These are phyloP conservation scores for Coptodon rendalli DNA, from an alignment of 2,113 vertebrate species.

Conservation along the genomic window DNA sequence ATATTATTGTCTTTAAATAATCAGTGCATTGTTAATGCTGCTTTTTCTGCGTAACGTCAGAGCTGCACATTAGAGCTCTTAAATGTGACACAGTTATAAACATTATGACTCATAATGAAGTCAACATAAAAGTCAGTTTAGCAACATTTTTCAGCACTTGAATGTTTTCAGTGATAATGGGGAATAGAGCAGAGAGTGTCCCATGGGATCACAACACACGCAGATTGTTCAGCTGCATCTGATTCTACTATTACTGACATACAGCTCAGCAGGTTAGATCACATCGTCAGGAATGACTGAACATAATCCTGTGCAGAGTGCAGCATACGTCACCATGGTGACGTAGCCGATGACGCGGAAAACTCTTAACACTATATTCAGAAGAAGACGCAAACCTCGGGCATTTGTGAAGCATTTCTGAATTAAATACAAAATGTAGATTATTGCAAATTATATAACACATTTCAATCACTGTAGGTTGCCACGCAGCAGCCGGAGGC, in stretches of 20 bases:
- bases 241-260: background rate
- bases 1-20: background rate
- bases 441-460: background rate
- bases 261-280: background rate
- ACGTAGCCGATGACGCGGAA: background rate
- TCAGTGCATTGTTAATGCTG: background rate
- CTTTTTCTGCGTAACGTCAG: background rate
- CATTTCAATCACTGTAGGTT: conserved; percentile 19
- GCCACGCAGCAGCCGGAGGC: conserved; percentile 55
- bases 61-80: background rate
- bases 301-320: background rate
- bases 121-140: background rate
- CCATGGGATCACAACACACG: background rate
- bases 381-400: background rate
- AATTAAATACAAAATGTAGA: background rate
- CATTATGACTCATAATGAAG: background rate
- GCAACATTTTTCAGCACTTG: background rate
- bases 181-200: background rate
- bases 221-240: background rate
- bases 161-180: background rate
- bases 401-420: background rate
- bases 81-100: background rate
- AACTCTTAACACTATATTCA: background rate
- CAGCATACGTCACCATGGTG: background rate
- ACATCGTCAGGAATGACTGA: background rate